Evolutionary conservation across 2,797 vertebrate genomes (phyloP).

Genomic region (Betta splendens): DNA sequence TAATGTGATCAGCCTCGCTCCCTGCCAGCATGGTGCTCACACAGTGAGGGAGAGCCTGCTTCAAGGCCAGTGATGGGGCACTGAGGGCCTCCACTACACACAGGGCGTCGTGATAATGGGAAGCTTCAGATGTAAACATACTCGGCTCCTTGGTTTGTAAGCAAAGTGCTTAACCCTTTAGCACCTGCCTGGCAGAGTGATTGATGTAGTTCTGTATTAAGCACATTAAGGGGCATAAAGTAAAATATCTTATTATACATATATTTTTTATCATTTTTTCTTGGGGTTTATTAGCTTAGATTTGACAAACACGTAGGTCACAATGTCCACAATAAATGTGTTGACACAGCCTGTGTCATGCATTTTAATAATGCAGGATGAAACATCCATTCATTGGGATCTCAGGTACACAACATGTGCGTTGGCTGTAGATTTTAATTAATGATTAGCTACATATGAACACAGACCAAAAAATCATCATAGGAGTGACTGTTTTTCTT

Average conservation of each 20-base stretch:
- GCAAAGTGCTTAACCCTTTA: not conserved
- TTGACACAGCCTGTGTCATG: no score
- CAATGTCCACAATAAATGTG: not conserved
- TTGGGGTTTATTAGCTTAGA: not conserved
- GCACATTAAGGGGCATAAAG: not conserved
- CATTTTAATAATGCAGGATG: no score
- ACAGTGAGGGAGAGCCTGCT: constrained; percentile 36
- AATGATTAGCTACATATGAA: not conserved
- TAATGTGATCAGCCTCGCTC: constrained; percentile 57
- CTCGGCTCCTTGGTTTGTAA: not conserved
- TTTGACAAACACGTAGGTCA: not conserved
- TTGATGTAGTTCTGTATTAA: not conserved
- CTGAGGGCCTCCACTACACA: not conserved
- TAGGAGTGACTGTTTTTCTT: no score
- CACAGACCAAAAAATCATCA: no score
- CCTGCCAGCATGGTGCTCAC: constrained; percentile 18
- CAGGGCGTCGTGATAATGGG: not conserved
- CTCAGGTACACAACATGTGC: no score
- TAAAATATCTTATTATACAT: not conserved
- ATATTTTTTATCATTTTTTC: no score
- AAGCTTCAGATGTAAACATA: constrained; percentile 7
- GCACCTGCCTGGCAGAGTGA: not conserved
- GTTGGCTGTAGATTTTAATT: not conserved
- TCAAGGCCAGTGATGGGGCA: constrained; percentile 30
- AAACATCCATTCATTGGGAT: no score